Conservation (phyloP, 2,888 invertebrate genomes). For the Calameuta filiformis region DNA sequence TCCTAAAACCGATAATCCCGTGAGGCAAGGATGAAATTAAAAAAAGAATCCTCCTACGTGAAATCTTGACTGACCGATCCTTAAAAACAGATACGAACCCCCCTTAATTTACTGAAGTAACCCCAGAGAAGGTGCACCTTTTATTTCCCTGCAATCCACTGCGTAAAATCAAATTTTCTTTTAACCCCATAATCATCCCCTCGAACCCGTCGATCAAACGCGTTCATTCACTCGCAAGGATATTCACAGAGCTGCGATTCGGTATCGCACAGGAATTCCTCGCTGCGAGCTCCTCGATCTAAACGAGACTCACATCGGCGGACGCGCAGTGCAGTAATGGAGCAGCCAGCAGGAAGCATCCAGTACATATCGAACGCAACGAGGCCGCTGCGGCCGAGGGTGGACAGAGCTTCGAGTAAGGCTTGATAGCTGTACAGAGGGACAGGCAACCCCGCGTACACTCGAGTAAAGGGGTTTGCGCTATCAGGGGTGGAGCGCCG, state of each 20-base stretch:
- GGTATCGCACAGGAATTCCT: neutral
- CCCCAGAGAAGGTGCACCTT: neutral
- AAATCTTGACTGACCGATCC: neutral
- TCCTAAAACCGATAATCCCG: neutral
- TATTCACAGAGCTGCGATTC: neutral
- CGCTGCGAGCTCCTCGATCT: neutral
- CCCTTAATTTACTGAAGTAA: neutral
- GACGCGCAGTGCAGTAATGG: neutral
- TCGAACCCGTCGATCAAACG: neutral
- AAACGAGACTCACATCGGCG: neutral
- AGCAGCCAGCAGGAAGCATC: conserved; percentile 9
- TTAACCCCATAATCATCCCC: neutral
- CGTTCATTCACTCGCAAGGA: too few relatives aligned
- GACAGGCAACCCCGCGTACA: neutral
- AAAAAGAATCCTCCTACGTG: neutral
- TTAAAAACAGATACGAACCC: neutral
- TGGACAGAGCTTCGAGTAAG: conserved; percentile 1
- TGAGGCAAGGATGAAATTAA: neutral
- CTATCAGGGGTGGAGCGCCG: neutral
- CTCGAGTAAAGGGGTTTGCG: neutral
- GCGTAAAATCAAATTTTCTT: neutral
- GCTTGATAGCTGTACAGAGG: neutral
- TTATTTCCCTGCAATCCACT: neutral
- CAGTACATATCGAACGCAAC: neutral
- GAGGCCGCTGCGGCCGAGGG: neutral